phyloP scores from a whole-genome alignment of 2,888 invertebrate genomes.

The Chirona hameri region DNA sequence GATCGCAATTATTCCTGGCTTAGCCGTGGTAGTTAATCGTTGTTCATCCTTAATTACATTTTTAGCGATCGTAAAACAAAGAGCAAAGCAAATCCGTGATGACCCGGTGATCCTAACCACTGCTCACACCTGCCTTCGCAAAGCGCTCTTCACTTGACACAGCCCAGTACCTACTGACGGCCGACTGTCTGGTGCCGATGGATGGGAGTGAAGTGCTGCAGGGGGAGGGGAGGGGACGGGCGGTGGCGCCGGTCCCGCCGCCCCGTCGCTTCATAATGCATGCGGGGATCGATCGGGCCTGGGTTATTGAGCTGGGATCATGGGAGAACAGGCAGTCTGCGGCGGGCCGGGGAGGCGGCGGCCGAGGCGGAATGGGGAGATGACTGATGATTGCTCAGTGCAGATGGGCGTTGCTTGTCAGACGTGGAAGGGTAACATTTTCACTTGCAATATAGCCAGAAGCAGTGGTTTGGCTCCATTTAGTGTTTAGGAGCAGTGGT shows the following conservation, averaged over 20 bases:
- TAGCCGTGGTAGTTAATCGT: neutral
- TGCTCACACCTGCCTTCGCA: neutral
- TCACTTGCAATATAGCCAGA: no score
- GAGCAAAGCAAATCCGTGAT: no score
- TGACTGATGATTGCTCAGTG: no score
- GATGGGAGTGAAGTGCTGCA: neutral
- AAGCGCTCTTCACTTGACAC: neutral
- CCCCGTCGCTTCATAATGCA: neutral
- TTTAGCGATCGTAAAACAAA: neutral
- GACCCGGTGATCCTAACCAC: no score
- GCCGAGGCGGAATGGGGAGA: neutral
- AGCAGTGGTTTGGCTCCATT: no score
- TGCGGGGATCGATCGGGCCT: neutral
- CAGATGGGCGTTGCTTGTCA: no score
- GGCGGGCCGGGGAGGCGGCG: neutral
- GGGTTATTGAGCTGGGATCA: neutral
- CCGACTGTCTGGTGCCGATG: neutral
- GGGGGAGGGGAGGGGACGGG: neutral
- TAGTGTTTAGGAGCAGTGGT: no score
- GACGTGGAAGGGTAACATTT: no score
- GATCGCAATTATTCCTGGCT: no score
- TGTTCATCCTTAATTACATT: neutral
- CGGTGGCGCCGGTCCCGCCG: no score
- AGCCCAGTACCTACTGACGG: no score
- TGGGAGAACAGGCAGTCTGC: neutral